Percentiles rank a stretch among this genome's conserved stretches.
phyloP scores from a whole-genome alignment of 2,797 vertebrate genomes.

The Acrossocheilus wenchowensis region DNA sequence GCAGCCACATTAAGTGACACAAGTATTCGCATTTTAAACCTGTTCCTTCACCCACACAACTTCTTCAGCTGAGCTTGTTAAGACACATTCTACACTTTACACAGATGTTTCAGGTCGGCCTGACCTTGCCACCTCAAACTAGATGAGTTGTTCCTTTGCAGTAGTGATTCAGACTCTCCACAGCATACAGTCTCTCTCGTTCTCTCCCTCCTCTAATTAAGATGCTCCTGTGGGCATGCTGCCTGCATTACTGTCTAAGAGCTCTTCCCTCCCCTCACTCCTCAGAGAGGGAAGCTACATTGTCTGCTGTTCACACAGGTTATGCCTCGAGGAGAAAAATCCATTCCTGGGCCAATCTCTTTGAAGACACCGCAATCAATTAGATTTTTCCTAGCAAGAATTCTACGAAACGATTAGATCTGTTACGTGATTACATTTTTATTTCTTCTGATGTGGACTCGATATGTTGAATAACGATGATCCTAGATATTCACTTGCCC shows the following conservation, averaged over 20 bases:
- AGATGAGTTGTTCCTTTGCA: constrained; percentile 9
- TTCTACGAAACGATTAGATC: constrained; percentile 53
- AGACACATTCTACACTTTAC: constrained; percentile 15
- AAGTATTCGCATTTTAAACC: background rate
- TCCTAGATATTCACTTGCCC: background rate
- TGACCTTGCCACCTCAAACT: constrained; percentile 35
- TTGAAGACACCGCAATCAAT: constrained; percentile 61
- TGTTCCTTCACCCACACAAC: background rate
- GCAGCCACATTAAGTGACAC: background rate
- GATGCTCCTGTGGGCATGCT: constrained; percentile 44
- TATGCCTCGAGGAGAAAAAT: constrained; percentile 36
- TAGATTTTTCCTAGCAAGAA: constrained; percentile 36
- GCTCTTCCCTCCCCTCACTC: constrained; percentile 8
- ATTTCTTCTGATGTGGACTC: constrained; percentile 54
- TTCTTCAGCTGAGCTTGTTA: constrained; percentile 17
- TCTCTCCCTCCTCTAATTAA: constrained; percentile 44
- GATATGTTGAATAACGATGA: constrained; percentile 9
- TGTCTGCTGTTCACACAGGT: constrained; percentile 30
- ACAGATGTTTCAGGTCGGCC: background rate
- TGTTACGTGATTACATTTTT: constrained; percentile 59
- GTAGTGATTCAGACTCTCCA: constrained; percentile 29
- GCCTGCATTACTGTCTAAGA: constrained; percentile 20
- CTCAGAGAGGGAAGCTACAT: constrained; percentile 24
- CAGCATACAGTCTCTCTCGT: constrained; percentile 8
- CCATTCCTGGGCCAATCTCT: constrained; percentile 35